A percentile compares a stretch with the other conserved stretches of the same genome.
Conservation (phyloP, 2,797 vertebrate species). For the Silurus lanzhouensis region DNA sequence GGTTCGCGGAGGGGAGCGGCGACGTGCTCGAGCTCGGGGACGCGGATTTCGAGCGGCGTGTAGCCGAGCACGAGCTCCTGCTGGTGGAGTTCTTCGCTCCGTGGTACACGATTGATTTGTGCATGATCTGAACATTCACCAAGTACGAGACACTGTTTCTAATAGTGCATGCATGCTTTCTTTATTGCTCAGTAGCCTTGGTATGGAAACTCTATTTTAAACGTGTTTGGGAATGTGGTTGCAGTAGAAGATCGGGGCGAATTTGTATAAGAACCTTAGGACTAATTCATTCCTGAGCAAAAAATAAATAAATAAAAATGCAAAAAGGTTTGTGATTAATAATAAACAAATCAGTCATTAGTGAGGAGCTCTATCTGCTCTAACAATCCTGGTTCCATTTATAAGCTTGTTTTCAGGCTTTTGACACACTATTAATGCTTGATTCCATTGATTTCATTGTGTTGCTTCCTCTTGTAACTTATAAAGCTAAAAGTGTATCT, state of each 20-base stretch:
- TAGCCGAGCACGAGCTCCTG: constrained; percentile 54
- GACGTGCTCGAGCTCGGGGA: constrained; percentile 62
- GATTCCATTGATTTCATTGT: too few species aligned
- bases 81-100: constrained; percentile 66
- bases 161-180: background rate
- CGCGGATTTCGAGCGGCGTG: constrained; percentile 55
- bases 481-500: background rate
- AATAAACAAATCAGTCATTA: too few species aligned
- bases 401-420: too few species aligned
- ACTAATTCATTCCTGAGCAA: too few species aligned
- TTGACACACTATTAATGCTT: background rate
- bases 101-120: constrained; percentile 52
- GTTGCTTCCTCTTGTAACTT: background rate
- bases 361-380: too few species aligned
- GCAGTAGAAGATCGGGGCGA: background rate
- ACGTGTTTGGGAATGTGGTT: background rate
- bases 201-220: too few species aligned
- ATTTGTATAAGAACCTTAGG: too few species aligned
- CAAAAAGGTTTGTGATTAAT: too few species aligned
- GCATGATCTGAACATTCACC: background rate
- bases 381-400: too few species aligned
- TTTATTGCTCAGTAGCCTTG: background rate
- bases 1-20: constrained; percentile 30
- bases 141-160: background rate
- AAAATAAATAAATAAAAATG: too few species aligned